Conservation (phyloP, 2,888 invertebrate genomes). For the Axea sp. region DNA sequence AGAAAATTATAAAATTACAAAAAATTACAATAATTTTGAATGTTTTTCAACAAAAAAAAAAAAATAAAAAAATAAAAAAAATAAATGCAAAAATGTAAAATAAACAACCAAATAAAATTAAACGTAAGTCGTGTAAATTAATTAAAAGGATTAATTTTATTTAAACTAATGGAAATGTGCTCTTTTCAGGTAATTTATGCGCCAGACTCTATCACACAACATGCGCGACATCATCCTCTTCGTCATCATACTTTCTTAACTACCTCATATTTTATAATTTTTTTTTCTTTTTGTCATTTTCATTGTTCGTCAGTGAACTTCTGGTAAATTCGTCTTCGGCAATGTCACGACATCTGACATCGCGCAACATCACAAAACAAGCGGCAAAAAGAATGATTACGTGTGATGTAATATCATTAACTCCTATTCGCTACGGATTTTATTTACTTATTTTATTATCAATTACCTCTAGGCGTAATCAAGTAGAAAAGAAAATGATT, state of each 20-base stretch:
- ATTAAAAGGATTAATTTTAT: too few relatives aligned
- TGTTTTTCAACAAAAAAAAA: too few relatives aligned
- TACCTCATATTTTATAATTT: too few relatives aligned
- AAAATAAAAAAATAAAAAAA: too few relatives aligned
- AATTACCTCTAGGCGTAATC: conserved; percentile 59
- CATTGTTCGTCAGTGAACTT: conserved; percentile 55
- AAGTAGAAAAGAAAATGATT: conserved; percentile 43
- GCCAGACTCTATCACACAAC: conserved; percentile 7
- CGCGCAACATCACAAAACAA: conserved; percentile 50
- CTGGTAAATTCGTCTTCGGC: conserved; percentile 47
- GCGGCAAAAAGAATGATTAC: conserved; percentile 45
- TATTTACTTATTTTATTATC: conserved; percentile 38
- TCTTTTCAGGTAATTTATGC: conserved; percentile 2
- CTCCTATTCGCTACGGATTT: conserved; percentile 52
- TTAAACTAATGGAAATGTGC: too few relatives aligned
- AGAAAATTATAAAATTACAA: too few relatives aligned
- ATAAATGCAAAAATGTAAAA: too few relatives aligned
- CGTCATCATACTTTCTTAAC: conserved; percentile 17
- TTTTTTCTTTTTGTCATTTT: not conserved
- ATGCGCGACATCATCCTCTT: conserved; percentile 12
- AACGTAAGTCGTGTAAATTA: too few relatives aligned
- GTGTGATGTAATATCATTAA: conserved; percentile 47
- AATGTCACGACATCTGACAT: conserved; percentile 9
- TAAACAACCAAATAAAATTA: too few relatives aligned
- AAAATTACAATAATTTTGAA: too few relatives aligned